These are phyloP conservation scores for Podarcis cretensis DNA, from an alignment of 2,113 vertebrate genomes.

Conservation along the genomic window DNA sequence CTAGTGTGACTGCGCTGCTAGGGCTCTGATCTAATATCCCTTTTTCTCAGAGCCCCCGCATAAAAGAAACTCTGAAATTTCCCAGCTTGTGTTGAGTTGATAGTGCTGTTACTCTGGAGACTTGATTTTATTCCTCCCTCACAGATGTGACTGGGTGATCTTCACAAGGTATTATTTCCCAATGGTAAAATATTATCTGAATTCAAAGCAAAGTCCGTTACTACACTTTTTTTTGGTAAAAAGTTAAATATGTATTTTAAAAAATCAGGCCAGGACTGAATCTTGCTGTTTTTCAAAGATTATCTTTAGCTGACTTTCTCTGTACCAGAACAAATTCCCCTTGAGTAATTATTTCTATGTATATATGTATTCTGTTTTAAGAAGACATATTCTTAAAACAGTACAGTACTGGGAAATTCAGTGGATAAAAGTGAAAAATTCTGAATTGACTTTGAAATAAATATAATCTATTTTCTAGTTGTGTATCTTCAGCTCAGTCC, in stretches of 20 bases:
- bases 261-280: background rate
- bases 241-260: background rate
- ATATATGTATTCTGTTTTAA: background rate
- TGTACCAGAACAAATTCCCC: background rate
- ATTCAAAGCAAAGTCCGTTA: background rate
- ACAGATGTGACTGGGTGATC: background rate
- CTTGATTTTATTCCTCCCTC: background rate
- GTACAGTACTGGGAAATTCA: background rate
- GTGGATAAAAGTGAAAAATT: background rate
- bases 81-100: background rate
- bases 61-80: background rate
- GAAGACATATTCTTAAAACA: background rate
- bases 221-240: too few relatives aligned
- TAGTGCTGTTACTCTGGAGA: background rate
- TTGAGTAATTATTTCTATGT: background rate
- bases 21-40: too few relatives aligned
- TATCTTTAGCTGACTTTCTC: background rate
- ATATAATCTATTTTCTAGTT: background rate
- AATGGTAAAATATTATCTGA: background rate
- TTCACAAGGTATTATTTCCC: background rate
- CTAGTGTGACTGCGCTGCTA: too few relatives aligned
- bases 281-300: background rate
- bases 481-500: background rate
- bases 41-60: background rate
- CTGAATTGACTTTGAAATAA: background rate